Evolutionary conservation across 2,797 vertebrate genomes (phyloP).

Genomic region (Jordanella pulchra): DNA sequence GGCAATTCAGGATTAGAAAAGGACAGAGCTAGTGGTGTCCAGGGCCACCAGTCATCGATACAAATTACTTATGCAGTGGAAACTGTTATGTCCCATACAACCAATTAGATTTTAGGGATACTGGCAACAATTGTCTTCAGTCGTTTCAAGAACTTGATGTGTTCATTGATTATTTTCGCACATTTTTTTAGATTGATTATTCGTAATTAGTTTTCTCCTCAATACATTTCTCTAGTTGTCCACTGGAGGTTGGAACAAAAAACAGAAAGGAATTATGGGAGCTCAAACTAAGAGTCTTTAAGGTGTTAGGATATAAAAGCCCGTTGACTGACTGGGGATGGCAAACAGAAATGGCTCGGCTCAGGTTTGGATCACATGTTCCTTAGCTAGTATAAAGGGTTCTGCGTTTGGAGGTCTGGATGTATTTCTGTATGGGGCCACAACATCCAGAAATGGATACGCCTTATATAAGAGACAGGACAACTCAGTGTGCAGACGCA

Average conservation of each 20-base stretch:
- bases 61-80: neutral
- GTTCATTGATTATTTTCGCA: no score
- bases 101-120: no score
- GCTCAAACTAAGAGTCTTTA: slow-evolving; percentile 1
- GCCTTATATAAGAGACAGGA: slow-evolving; percentile 61
- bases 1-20: neutral
- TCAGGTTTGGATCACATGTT: neutral
- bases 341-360: slow-evolving; percentile 22
- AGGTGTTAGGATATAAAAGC: neutral
- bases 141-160: no score
- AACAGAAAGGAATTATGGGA: neutral
- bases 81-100: neutral
- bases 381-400: slow-evolving; percentile 5
- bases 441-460: slow-evolving; percentile 43
- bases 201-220: no score
- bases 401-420: slow-evolving; percentile 10
- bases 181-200: no score
- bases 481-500: slow-evolving; percentile 58
- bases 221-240: neutral
- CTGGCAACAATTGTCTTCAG: no score
- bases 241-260: neutral
- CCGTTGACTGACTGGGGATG: neutral
- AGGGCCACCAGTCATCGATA: neutral
- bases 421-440: slow-evolving; percentile 11
- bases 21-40: neutral